Evolutionary conservation across 1,140 invertebrate genomes (phyloP), one percentile per base, ranked within the genome.

Genomic region (Drosophila azteca): DNA sequence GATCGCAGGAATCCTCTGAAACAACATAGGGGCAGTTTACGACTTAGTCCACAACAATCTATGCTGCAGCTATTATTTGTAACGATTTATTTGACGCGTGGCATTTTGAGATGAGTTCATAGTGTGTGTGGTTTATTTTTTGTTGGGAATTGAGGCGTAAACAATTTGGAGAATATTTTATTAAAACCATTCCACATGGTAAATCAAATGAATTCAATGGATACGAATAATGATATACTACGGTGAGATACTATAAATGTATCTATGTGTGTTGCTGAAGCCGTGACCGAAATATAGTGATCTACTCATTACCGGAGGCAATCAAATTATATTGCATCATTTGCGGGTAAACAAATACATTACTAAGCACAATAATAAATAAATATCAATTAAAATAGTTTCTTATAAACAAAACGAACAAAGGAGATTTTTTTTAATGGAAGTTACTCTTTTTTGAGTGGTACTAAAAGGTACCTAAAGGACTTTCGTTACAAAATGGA

Each of bases 1-100:
- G 95, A 94, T 65, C 96, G 94, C 80, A 99, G 95, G 92, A 98
- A 98, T 66, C 98, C 97, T 90, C 97, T 97, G 94, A 92, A 96
- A 96, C 93, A 95, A 92, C 90, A 93, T 76, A 89, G 70, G 67
- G 91, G 90, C 83, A 91, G 76, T 87, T 76, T 83, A 77, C 90
- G 82, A 91, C 91, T 91, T 91, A 91, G 84, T 90, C 90, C 89
- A 91, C 90, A 90, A 91, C 77, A 91, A 77, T 90, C 80, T 73
- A 91, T 68, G 80, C 90, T 90, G 90, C 89, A 91, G 74, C 90
- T 91, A 76, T 73, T 78, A 74, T 50, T 69, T 62, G 35, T 50
- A 43, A 41, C 46, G 26, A 62, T 53, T 39, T 39, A 50, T 59
- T 54, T 29, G 50, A 60, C 68, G 61, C 65, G 60, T 66, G 31